These are phyloP conservation scores for Acropora yongei DNA, from an alignment of 64 coral and sea anemone genomes.

Conservation along the genomic window DNA sequence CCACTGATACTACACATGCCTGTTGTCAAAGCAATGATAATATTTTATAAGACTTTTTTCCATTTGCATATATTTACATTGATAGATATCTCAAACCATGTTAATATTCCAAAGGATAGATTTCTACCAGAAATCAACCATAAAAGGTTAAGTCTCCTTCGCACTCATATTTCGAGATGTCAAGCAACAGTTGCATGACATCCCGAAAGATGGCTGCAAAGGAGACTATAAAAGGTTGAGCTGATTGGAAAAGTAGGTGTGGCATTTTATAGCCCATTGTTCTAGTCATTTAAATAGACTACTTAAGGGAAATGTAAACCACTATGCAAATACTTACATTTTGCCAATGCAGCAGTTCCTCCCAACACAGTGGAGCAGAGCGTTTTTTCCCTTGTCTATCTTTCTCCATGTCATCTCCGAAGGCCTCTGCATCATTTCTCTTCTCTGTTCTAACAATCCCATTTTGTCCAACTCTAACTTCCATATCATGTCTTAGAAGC, in stretches of 20 bases:
- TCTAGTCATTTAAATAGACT: too few species aligned
- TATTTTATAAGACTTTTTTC: background rate
- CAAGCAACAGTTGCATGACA: too few species aligned
- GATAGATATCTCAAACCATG: background rate
- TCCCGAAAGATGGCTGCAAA: too few species aligned
- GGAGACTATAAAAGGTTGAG: too few species aligned
- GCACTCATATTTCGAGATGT: too few species aligned
- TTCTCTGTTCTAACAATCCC: slow-evolving; percentile 63
- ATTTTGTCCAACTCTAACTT: slow-evolving; percentile 86
- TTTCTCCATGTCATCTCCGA: slow-evolving; percentile 5
- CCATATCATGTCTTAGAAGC: slow-evolving; percentile 60
- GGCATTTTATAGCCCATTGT: too few species aligned
- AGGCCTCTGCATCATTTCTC: background rate
- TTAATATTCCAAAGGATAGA: too few species aligned
- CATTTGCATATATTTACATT: background rate
- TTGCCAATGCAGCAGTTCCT: slow-evolving; percentile 88
- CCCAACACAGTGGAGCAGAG: slow-evolving; percentile 81
- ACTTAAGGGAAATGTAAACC: too few species aligned
- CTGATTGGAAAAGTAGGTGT: too few species aligned
- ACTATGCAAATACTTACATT: slow-evolving; percentile 52
- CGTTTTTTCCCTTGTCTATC: slow-evolving; percentile 34
- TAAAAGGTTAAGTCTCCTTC: too few species aligned
- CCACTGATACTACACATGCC: slow-evolving; percentile 26
- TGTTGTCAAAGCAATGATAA: background rate
- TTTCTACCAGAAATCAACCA: too few species aligned